Evolutionary conservation across 2,888 invertebrate genomes (phyloP).

Genomic region (Aethes cnicana): DNA sequence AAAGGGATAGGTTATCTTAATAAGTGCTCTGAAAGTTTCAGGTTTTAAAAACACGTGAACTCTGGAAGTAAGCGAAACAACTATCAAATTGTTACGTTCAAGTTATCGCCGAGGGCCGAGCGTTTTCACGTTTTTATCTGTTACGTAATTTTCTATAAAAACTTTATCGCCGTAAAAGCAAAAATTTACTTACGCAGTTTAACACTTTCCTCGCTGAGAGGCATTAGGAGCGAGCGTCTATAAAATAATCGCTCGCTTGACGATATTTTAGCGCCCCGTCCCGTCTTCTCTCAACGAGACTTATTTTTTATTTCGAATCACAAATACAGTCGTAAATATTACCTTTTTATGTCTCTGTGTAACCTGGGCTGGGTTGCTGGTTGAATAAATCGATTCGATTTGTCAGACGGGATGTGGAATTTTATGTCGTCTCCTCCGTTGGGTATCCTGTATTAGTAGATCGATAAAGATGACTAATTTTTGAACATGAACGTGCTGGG

Average conservation of each 20-base stretch:
- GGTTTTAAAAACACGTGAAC: conserved; percentile 2
- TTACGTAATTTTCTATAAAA: conserved; percentile 31
- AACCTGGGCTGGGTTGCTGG: conserved; percentile 49
- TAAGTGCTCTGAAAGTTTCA: no score
- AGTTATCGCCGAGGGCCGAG: conserved; percentile 15
- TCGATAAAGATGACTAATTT: conserved; percentile 24
- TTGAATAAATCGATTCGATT: conserved; percentile 35
- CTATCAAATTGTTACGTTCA: conserved; percentile 7
- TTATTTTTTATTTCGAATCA: conserved; percentile 46
- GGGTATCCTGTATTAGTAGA: conserved; percentile 24
- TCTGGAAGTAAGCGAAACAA: conserved; percentile 6
- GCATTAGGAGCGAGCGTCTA: conserved; percentile 51
- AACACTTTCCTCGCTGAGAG: conserved; percentile 34
- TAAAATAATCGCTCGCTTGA: conserved; percentile 61
- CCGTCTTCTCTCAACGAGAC: conserved; percentile 36
- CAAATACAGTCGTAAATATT: conserved; percentile 46
- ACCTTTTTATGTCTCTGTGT: conserved; percentile 45
- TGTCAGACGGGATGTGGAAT: conserved; percentile 31
- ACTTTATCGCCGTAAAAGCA: conserved; percentile 25
- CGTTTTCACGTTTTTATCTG: conserved; percentile 21
- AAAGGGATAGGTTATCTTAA: no score
- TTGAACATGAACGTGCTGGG: conserved; percentile 9
- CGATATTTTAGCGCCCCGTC: conserved; percentile 48
- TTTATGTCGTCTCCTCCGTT: conserved; percentile 24
- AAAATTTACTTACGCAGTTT: conserved; percentile 26